Percentiles rank a stretch among this genome's conserved stretches.
phyloP scores from a whole-genome alignment of 2,888 invertebrate species.

The Caenorhabditis sp. region DNA sequence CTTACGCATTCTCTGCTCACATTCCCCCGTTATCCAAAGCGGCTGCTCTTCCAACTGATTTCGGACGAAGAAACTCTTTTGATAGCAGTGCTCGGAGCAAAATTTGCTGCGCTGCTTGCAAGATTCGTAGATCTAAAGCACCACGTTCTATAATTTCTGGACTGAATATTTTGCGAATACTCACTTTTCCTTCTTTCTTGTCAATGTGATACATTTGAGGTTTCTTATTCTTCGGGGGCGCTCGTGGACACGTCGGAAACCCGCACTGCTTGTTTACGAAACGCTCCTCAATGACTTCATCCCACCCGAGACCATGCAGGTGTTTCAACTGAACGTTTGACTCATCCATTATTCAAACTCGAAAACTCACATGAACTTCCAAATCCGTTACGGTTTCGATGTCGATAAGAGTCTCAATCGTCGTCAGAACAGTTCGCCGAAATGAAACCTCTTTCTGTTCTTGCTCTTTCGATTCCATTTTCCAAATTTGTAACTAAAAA shows the following conservation, averaged over 20 bases:
- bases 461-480: constrained; percentile 4
- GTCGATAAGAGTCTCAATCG: constrained; percentile 57
- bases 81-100: constrained; percentile 66
- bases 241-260: constrained; percentile 55
- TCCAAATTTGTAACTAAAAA: not conserved
- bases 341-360: too few species aligned
- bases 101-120: constrained; percentile 67
- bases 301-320: constrained; percentile 63
- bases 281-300: constrained; percentile 69
- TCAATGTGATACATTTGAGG: constrained; percentile 73
- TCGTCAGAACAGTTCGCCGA: constrained; percentile 29
- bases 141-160: not conserved
- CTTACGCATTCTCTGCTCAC: constrained; percentile 37
- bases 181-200: constrained; percentile 70
- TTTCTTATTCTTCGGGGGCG: constrained; percentile 24
- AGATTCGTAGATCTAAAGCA: constrained; percentile 63
- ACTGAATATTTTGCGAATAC: not conserved
- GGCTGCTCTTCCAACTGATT: constrained; percentile 67
- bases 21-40: constrained; percentile 70
- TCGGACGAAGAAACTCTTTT: constrained; percentile 57
- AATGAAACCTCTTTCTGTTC: constrained; percentile 28
- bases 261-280: constrained; percentile 64
- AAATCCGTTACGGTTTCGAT: constrained; percentile 32
- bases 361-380: constrained; percentile 18
- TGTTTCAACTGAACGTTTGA: constrained; percentile 65